Evolutionary conservation across 1,140 invertebrate genomes (phyloP), one percentile per base, ranked within the genome.

Genomic region (Lordiphosa collinella): DNA sequence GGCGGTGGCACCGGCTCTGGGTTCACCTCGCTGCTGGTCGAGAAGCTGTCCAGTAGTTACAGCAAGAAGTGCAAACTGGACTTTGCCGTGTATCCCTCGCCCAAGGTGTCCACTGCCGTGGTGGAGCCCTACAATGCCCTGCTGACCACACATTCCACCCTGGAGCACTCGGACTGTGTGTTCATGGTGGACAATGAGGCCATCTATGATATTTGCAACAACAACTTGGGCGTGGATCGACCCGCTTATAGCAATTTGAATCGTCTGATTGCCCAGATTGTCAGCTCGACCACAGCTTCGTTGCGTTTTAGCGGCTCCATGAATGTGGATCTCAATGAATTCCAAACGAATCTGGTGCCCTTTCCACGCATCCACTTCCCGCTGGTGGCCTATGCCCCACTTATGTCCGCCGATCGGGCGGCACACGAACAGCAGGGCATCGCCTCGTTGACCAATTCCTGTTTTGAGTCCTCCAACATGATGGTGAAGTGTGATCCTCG

Each of bases 111-210:
- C 4, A 95, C 94, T 1, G 95, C 95, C 2, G 95, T 96, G 6
- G 95, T 97, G 10, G 96, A 97, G 76, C 96, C 96, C 0, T 97
- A 97, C 90, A 97, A 96, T 86, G 93, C 94, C 2, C 91, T 96
- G 55, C 89, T 96, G 14, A 94, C 94, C 12, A 95, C 94, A 0
- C 94, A 95, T 76, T 93, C 92, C 3, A 95, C 94, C 13, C 89
- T 96, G 55, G 92, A 94, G 56, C 92, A 95, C 71, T 94, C 93
- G 3, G 94, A 95, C 88, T 95, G 94, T 76, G 93, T 94, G 4
- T 95, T 96, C 72, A 94, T 95, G 91, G 93, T 96, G 10, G 95
- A 96, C 90, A 94, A 96, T 82, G 95, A 96, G 80, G 95, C 95
- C 43, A 95, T 97, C 53, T 95, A 95, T 84, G 94, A 95, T 70